phyloP scores from a whole-genome alignment of 1,140 invertebrate species.

The Mamestra configurata region DNA sequence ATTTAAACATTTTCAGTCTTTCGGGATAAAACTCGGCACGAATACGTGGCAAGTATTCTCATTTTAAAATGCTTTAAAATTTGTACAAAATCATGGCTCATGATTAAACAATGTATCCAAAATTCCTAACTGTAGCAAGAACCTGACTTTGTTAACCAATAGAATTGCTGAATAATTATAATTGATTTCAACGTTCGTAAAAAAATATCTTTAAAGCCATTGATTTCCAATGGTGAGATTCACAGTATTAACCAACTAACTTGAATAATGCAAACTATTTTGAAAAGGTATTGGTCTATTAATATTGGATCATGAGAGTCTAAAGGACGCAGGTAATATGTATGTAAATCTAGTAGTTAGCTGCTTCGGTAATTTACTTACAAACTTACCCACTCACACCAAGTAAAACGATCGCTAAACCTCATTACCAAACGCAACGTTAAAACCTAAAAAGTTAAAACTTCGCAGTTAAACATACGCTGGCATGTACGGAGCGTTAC shows the following conservation, averaged over 20 bases:
- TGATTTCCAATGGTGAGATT: no score
- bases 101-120: background rate
- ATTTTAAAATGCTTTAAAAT: background rate
- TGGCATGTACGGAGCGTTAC: constrained; percentile 54
- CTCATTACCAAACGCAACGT: constrained; percentile 40
- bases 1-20: background rate
- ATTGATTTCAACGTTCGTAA: background rate
- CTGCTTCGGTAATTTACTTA: background rate
- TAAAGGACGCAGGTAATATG: background rate
- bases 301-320: no score
- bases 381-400: background rate
- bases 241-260: no score
- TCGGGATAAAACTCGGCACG: background rate
- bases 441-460: constrained; percentile 39
- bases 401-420: background rate
- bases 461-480: constrained; percentile 39
- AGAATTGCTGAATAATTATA: background rate
- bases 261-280: no score
- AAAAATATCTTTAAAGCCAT: background rate
- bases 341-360: no score
- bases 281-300: no score
- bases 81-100: background rate
- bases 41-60: background rate
- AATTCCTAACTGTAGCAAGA: background rate
- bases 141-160: background rate